Percentiles rank a stretch among this genome's conserved stretches.
Conservation (phyloP, 1,140 invertebrate genomes). For the Bactericera cockerelli region DNA sequence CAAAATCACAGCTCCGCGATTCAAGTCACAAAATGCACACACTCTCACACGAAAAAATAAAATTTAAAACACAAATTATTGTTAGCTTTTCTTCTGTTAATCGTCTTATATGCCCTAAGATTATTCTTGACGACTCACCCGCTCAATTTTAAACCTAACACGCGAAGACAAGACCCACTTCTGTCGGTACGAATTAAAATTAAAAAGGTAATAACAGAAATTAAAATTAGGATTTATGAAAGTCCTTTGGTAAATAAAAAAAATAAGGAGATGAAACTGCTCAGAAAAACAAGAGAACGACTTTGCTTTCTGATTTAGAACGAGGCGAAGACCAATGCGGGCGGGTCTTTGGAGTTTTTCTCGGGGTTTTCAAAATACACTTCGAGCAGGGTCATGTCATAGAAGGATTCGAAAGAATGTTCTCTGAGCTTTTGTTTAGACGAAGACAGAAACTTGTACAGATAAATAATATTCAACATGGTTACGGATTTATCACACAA, state of each 20-base stretch:
- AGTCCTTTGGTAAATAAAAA: slow-evolving; percentile 1
- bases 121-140: background rate
- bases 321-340: background rate
- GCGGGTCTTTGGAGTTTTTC: slow-evolving; percentile 5
- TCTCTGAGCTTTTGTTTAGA: background rate
- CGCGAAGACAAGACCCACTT: too few species aligned
- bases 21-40: too few species aligned
- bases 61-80: background rate
- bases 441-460: background rate
- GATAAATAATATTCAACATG: background rate
- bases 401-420: background rate
- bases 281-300: background rate
- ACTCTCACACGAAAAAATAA: too few species aligned
- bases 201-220: too few species aligned
- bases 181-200: too few species aligned
- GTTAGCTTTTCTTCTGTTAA: slow-evolving; percentile 1
- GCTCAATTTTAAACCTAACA: too few species aligned
- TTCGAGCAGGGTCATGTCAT: background rate
- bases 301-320: too few species aligned
- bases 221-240: background rate
- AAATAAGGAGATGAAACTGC: too few species aligned
- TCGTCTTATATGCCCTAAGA: slow-evolving; percentile 4
- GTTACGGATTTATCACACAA: background rate
- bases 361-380: slow-evolving; percentile 5
- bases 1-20: too few species aligned